Evolutionary conservation across 1,140 invertebrate species (phyloP), one percentile per base, ranked within the genome.

Genomic region (Formica selysi): DNA sequence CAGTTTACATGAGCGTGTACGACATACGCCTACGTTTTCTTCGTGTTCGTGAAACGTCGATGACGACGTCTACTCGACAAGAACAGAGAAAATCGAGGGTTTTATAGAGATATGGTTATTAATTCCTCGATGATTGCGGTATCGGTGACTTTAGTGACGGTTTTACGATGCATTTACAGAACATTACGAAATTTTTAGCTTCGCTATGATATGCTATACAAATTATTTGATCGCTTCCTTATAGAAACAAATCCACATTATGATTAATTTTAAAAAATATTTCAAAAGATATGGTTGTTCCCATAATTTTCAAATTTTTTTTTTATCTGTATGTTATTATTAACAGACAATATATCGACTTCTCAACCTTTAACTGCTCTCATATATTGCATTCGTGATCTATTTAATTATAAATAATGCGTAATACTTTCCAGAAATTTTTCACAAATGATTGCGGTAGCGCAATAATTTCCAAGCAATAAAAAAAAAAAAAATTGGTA

Each of bases 1-100:
- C 41, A 5, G 11, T 67, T 71, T 57, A 29, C 36, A 16, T 71
- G 22, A 29, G 32, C 51, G 44, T 86, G 36, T 76, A 81, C 64
- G 41, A 59, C 65, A 74, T 59, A 62, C 41, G 41, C 44, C 62
- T 70, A 19, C 51, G 51, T 36, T 38, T 71, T 68, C 70, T 32
- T 65, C 65, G 88, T 79, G 32, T 57, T 68, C 44, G 73, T 76
- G 73, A 59, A 44, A 81, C 89, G 89, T 92, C 90, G 91, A 92
- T 93, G 91, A 91, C 87, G 74, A 48, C 64, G 65, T 81, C 76
- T 85, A 32, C 48, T 7, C 76, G 29, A 86, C 86, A 78, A 81
- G 85, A 87, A 89, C 68, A 76, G 87, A 71, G 74, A 73, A 85
- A 67, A 71, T 85, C 76, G 36, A 62, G 51, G 76, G 78, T 89